A percentile compares a stretch with the other conserved stretches of the same genome.
Evolutionary conservation across 2,797 vertebrate genomes (phyloP).

Genomic region (Etheostoma perlongum): DNA sequence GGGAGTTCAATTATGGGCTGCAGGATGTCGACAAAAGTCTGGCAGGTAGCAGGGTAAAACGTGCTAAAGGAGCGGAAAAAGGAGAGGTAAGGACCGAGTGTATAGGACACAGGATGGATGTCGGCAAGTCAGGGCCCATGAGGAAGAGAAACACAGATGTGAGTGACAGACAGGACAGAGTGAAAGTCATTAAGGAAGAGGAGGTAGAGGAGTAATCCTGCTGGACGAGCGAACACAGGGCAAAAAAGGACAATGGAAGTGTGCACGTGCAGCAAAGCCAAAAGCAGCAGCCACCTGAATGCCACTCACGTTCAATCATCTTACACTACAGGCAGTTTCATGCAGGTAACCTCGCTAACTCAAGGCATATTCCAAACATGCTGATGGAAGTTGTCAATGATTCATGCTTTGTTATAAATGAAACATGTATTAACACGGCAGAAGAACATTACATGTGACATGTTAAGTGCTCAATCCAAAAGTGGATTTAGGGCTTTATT

Average conservation of each 20-base stretch:
- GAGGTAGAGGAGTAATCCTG: slow-evolving; percentile 8
- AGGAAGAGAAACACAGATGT: slow-evolving; percentile 52
- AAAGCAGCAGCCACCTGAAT: neutral
- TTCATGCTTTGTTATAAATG: neutral
- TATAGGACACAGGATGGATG: slow-evolving; percentile 32
- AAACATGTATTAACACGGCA: too few relatives aligned
- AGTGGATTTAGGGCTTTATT: neutral
- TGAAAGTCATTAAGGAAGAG: slow-evolving; percentile 15
- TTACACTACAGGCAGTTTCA: neutral
- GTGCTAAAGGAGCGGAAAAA: slow-evolving; percentile 39
- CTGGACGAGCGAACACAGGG: neutral
- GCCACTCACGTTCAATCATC: neutral
- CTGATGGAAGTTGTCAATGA: neutral
- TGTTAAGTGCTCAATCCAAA: neutral
- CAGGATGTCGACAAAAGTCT: slow-evolving; percentile 52
- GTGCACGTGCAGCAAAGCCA: slow-evolving; percentile 3
- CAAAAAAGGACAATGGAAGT: neutral
- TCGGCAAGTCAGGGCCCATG: slow-evolving; percentile 13
- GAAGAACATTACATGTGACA: neutral
- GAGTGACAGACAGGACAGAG: slow-evolving; percentile 27
- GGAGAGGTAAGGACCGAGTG: slow-evolving; percentile 26
- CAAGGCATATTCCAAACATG: too few relatives aligned
- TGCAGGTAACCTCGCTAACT: neutral
- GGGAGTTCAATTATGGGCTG: slow-evolving; percentile 75
- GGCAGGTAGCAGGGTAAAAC: slow-evolving; percentile 44